Conservation (phyloP, 2,888 invertebrate species). For the Euplagia quadripunctaria region DNA sequence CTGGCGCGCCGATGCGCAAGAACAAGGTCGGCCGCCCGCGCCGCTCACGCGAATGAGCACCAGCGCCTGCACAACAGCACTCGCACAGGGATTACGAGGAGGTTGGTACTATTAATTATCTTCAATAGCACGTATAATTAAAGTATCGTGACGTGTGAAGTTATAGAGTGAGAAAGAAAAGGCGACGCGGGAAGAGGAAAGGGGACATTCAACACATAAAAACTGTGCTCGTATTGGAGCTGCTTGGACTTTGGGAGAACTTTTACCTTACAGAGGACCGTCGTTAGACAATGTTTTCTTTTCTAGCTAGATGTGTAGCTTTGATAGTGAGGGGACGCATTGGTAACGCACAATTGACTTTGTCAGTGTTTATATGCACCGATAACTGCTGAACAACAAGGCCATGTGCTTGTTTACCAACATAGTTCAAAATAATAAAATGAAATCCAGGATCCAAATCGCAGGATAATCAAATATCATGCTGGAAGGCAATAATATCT, state of each 20-base stretch:
- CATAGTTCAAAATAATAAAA: too few species aligned
- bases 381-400: too few species aligned
- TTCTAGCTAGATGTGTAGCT: background rate
- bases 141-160: background rate
- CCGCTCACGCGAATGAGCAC: constrained; percentile 95
- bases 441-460: background rate
- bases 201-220: background rate
- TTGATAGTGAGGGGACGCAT: background rate
- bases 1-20: constrained; percentile 92
- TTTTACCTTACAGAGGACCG: background rate
- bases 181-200: too few species aligned
- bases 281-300: background rate
- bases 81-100: constrained; percentile 83
- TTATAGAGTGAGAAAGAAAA: background rate
- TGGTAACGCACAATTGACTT: background rate
- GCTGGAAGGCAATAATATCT: background rate
- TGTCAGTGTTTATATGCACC: background rate
- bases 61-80: constrained; percentile 70
- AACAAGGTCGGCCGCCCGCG: constrained; percentile 96
- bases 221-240: background rate
- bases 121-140: background rate
- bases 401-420: too few species aligned
- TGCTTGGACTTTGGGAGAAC: background rate
- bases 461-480: background rate
- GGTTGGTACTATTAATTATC: constrained; percentile 59